Evolutionary conservation across 2,797 vertebrate species (phyloP).

Genomic region (Rhabdomys pumilio): DNA sequence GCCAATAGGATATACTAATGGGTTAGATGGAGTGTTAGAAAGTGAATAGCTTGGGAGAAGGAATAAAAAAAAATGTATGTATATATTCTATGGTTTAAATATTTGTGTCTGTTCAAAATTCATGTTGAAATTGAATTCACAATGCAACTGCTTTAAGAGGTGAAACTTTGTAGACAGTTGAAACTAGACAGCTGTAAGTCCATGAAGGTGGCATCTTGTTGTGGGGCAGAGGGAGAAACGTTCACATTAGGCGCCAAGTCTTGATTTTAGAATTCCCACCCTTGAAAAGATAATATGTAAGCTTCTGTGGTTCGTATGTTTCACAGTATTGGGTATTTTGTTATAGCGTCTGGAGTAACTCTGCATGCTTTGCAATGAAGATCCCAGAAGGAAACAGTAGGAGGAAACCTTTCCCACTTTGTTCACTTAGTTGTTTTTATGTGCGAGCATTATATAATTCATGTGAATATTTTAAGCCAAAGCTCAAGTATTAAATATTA

Average conservation of each 20-base stretch:
- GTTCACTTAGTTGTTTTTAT: constrained; percentile 42
- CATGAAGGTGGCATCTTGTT: background rate
- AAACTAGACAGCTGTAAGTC: background rate
- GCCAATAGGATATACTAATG: background rate
- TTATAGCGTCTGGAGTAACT: background rate
- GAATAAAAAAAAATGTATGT: background rate
- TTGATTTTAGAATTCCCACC: background rate
- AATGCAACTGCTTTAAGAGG: background rate
- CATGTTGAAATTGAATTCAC: background rate
- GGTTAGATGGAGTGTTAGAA: background rate
- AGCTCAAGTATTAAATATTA: constrained; percentile 63
- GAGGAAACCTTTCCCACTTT: background rate
- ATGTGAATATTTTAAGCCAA: constrained; percentile 26
- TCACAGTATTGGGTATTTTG: background rate
- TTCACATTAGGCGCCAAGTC: background rate
- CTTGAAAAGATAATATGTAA: background rate
- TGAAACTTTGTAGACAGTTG: too few relatives aligned
- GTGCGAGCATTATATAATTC: background rate
- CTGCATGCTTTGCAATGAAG: background rate
- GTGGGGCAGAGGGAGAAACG: background rate
- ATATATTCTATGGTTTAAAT: background rate
- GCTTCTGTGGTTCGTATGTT: background rate
- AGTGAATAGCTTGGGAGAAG: background rate
- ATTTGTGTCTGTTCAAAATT: background rate
- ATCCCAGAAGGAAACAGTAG: background rate